Percentiles rank a stretch among this genome's conserved stretches.
phyloP scores from a whole-genome alignment of 2,113 vertebrate genomes.

The Propithecus coquereli region DNA sequence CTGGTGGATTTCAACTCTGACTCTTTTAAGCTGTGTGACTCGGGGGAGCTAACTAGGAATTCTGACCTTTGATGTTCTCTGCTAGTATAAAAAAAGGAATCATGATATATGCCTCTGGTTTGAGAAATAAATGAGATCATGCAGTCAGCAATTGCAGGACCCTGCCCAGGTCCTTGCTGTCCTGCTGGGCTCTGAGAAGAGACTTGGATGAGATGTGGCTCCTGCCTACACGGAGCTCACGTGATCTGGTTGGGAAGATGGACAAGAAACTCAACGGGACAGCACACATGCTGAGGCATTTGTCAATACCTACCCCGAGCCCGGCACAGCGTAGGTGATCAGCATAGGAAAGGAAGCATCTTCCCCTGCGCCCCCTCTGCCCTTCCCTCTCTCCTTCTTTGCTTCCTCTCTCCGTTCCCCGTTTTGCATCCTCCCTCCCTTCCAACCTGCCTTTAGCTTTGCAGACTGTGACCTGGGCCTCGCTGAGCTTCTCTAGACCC shows the following conservation, averaged over 20 bases:
- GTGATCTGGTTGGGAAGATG: neutral
- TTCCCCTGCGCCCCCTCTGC: neutral
- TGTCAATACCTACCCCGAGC: neutral
- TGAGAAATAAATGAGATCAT: neutral
- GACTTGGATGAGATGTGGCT: neutral
- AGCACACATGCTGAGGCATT: neutral
- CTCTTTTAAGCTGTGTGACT: neutral
- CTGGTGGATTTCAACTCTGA: neutral
- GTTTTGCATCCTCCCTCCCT: neutral
- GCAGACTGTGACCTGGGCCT: neutral
- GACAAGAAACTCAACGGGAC: neutral
- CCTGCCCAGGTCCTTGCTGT: neutral
- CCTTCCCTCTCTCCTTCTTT: neutral
- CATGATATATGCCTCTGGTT: neutral
- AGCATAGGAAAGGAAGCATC: neutral
- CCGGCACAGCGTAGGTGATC: neutral
- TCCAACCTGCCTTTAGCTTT: neutral
- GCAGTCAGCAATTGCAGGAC: neutral
- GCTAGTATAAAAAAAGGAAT: neutral
- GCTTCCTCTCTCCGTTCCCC: neutral
- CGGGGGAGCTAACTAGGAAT: neutral
- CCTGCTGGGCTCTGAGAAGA: neutral
- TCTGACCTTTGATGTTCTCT: neutral
- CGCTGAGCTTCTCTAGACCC: neutral
- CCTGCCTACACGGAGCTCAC: neutral